Percentiles rank a stretch among this genome's conserved stretches.
phyloP scores from a whole-genome alignment of 2,113 vertebrate genomes.

The Equus przewalskii region DNA sequence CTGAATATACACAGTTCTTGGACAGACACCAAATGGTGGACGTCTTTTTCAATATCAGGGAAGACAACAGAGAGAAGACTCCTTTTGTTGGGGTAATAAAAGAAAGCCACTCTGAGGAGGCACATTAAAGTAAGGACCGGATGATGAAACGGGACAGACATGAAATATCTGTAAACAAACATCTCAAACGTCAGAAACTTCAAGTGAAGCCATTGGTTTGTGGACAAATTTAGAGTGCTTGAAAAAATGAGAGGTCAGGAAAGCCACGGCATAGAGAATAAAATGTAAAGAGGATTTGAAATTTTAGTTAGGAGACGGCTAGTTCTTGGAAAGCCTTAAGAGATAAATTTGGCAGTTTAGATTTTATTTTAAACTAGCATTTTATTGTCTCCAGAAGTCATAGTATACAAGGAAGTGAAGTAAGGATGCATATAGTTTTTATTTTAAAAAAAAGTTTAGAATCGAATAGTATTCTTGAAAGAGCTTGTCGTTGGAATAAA shows the following conservation, averaged over 20 bases:
- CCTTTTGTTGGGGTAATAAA: background rate
- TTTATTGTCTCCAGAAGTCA: background rate
- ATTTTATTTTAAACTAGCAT: constrained; percentile 4
- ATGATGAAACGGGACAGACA: background rate
- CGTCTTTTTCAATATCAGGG: background rate
- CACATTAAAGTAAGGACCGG: background rate
- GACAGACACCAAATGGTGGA: background rate
- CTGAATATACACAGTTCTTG: background rate
- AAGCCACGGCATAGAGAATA: background rate
- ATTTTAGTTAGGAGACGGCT: background rate
- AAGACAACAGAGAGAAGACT: background rate
- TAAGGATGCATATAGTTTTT: background rate
- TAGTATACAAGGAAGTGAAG: background rate
- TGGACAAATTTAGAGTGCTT: background rate
- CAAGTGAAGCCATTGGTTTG: background rate
- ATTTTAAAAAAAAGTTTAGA: background rate
- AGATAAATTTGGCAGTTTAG: background rate
- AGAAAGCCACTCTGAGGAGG: background rate
- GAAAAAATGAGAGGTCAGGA: background rate
- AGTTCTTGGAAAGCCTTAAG: background rate
- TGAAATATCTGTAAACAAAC: background rate
- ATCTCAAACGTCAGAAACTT: background rate
- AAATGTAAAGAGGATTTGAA: background rate
- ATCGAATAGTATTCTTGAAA: background rate
- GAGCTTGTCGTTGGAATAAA: background rate